These are phyloP conservation scores for Clytia hemisphaerica DNA, from an alignment of 30 jellyfish, hydroid and myxozoan species.

Conservation along the genomic window DNA sequence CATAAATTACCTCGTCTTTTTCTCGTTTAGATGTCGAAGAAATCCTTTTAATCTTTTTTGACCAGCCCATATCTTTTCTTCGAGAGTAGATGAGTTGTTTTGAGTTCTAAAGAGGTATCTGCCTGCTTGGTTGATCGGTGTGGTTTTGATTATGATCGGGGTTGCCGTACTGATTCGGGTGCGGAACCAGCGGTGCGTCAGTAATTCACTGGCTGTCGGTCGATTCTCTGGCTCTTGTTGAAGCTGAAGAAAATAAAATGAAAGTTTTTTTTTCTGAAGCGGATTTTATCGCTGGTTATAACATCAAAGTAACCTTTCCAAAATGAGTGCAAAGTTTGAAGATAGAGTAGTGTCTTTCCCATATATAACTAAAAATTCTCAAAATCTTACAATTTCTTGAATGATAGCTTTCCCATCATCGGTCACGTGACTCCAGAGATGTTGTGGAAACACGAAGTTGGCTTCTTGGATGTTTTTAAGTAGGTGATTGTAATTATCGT, in stretches of 20 bases:
- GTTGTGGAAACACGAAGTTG: conserved; percentile 50
- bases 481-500: conserved; percentile 64
- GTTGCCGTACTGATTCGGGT: no score
- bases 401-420: conserved; percentile 66
- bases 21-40: neutral
- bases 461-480: conserved; percentile 75
- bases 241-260: conserved; percentile 2
- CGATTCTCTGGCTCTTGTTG: neutral
- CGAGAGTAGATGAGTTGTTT: no score
- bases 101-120: no score
- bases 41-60: conserved; percentile 13
- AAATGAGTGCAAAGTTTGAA: neutral
- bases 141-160: no score
- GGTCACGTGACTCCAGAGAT: conserved; percentile 63
- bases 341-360: no score
- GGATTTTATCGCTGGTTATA: neutral
- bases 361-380: no score
- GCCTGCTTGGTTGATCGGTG: no score
- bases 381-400: conserved; percentile 54
- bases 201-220: neutral
- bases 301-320: neutral
- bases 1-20: conserved; percentile 3
- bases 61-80: neutral
- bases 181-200: conserved; percentile 14
- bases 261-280: no score